These are phyloP conservation scores for Albula glossodonta DNA, from an alignment of 2,113 vertebrate genomes.

Conservation along the genomic window DNA sequence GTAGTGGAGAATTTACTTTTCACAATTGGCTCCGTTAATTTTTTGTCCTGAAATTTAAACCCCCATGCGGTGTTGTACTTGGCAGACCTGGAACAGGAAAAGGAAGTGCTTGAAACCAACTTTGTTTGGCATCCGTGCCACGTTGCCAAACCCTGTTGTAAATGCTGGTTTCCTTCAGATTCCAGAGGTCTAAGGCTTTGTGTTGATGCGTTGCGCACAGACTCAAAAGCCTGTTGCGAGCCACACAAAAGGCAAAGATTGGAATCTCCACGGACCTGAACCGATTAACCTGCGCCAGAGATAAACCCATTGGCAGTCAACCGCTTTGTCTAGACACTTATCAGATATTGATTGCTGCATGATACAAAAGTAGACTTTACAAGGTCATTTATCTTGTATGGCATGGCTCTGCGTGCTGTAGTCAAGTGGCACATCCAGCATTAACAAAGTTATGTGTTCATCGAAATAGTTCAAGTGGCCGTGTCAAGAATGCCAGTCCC, in stretches of 20 bases:
- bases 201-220: background rate
- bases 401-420: background rate
- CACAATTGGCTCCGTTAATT: background rate
- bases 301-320: background rate
- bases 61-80: background rate
- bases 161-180: background rate
- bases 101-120: conserved; percentile 2
- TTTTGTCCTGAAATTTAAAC: background rate
- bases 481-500: background rate
- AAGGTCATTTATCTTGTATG: background rate
- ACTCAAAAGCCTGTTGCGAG: background rate
- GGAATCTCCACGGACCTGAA: background rate
- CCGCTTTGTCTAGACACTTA: conserved; percentile 3
- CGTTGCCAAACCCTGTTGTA: background rate
- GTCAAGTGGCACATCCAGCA: background rate
- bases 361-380: background rate
- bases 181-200: background rate
- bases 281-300: background rate
- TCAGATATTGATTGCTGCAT: conserved; percentile 6
- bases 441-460: background rate
- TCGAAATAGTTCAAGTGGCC: background rate
- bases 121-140: background rate
- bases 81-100: background rate
- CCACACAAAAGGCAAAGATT: background rate
- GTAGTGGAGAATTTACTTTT: background rate